These are phyloP conservation scores for Acromyrmex charruanus DNA, from an alignment of 1,140 invertebrate genomes.

Conservation along the genomic window DNA sequence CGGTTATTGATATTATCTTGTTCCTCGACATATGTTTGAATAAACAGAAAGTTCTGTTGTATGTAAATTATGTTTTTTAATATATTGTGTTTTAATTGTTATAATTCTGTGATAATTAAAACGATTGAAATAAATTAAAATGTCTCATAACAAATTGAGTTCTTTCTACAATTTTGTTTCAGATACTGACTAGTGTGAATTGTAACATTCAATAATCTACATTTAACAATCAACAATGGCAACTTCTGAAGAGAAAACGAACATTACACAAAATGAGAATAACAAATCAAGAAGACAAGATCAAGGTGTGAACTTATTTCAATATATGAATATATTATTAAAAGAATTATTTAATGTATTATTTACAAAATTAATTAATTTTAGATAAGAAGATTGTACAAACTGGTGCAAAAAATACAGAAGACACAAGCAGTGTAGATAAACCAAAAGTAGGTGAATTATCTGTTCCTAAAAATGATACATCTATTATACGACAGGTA, in stretches of 20 bases:
- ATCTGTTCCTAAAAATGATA: conserved; percentile 11
- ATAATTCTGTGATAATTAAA: neutral
- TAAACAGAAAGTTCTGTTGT: neutral
- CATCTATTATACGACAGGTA: conserved; percentile 5
- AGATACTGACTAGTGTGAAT: conserved; percentile 7
- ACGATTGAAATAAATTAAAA: neutral
- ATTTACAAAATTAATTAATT: neutral
- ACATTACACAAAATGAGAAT: neutral
- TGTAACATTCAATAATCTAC: conserved; percentile 16
- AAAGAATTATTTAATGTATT: neutral
- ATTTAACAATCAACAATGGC: conserved; percentile 40
- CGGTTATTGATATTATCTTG: too few species aligned
- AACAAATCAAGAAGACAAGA: neutral
- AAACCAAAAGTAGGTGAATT: neutral
- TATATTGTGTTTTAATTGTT: neutral
- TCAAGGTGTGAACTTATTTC: neutral
- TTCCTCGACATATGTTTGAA: too few species aligned
- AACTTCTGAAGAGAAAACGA: conserved; percentile 1
- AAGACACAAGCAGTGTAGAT: neutral
- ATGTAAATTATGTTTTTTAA: neutral
- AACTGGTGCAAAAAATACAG: neutral
- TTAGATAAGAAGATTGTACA: conserved; percentile 4
- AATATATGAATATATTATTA: neutral
- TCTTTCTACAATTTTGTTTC: conserved; percentile 13
- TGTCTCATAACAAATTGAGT: conserved; percentile 5